Evolutionary conservation across 2,797 vertebrate genomes (phyloP).

Genomic region (Phoeniculus purpureus): DNA sequence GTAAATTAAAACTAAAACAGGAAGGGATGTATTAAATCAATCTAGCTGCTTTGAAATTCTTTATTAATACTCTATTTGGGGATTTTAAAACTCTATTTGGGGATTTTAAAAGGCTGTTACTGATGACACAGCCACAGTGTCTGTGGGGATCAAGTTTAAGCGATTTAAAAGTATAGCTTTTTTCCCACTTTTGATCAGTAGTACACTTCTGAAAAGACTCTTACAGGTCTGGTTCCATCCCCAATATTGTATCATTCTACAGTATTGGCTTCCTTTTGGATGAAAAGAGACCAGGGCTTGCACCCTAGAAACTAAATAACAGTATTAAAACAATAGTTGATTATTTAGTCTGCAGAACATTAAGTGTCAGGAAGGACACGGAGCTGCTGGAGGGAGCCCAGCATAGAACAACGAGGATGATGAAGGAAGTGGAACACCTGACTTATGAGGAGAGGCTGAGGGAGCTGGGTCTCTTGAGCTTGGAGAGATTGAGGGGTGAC

Average conservation of each 20-base stretch:
- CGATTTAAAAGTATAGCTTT: not conserved
- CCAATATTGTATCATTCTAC: not conserved
- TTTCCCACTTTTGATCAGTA: not conserved
- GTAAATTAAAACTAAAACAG: slow-evolving; percentile 66
- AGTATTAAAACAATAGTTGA: not conserved
- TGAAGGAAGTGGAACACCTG: too few relatives aligned
- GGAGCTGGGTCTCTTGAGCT: too few relatives aligned
- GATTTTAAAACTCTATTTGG: slow-evolving; percentile 39
- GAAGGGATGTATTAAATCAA: slow-evolving; percentile 55
- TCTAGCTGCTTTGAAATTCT: slow-evolving; percentile 45
- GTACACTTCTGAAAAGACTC: not conserved
- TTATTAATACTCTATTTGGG: slow-evolving; percentile 48
- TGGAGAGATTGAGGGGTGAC: too few relatives aligned
- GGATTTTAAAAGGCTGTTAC: slow-evolving; percentile 20
- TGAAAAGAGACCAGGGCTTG: not conserved
- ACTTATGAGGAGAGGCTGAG: too few relatives aligned
- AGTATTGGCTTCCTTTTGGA: not conserved
- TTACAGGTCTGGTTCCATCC: not conserved
- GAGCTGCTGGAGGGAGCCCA: too few relatives aligned
- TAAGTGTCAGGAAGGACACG: too few relatives aligned
- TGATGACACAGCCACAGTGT: not conserved
- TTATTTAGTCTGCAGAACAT: not conserved
- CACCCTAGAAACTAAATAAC: not conserved
- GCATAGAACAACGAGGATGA: too few relatives aligned
- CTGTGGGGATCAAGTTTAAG: not conserved